A percentile compares a stretch with the other conserved stretches of the same genome.
Evolutionary conservation across 2,888 invertebrate genomes (phyloP).

Genomic region (Molorchus minor): DNA sequence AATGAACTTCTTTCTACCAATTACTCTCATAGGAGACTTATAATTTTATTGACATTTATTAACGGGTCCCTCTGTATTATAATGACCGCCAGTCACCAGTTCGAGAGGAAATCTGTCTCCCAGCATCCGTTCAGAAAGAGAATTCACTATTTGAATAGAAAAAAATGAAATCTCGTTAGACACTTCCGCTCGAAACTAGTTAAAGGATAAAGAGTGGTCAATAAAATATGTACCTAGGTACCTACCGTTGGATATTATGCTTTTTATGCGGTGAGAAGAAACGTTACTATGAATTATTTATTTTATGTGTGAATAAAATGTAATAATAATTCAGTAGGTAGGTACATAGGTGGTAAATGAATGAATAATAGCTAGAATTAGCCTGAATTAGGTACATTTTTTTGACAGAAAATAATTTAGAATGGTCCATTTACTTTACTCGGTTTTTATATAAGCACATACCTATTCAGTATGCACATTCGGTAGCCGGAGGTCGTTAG

Average conservation of each 20-base stretch:
- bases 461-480: neutral
- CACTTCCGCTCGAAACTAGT: neutral
- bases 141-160: neutral
- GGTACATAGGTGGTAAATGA: too few species aligned
- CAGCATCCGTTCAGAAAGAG: slow-evolving; percentile 21
- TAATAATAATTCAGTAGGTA: too few species aligned
- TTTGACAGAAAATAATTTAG: too few species aligned
- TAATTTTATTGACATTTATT: neutral
- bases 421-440: too few species aligned
- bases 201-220: too few species aligned
- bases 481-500: neutral
- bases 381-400: too few species aligned
- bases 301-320: too few species aligned
- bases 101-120: slow-evolving; percentile 27
- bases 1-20: neutral
- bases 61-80: neutral
- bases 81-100: neutral
- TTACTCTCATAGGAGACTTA: neutral
- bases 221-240: too few species aligned
- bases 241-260: too few species aligned
- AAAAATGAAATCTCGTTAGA: neutral
- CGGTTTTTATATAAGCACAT: too few species aligned
- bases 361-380: too few species aligned
- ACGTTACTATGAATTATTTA: neutral
- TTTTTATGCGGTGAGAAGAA: neutral